These are phyloP conservation scores for Lamellibrachia satsuma DNA, from an alignment of 2,888 invertebrate species.

Conservation along the genomic window DNA sequence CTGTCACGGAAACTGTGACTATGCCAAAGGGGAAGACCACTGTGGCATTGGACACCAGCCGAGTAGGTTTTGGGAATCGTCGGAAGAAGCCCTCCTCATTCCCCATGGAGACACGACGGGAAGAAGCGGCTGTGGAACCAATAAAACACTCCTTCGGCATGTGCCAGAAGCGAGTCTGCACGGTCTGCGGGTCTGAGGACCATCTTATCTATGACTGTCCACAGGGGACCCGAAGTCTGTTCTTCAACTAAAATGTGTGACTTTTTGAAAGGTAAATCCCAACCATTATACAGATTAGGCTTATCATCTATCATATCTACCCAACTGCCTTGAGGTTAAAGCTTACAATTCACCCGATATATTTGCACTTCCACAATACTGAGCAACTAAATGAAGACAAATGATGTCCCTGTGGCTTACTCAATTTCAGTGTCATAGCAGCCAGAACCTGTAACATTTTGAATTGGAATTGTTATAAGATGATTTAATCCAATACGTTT, in stretches of 20 bases:
- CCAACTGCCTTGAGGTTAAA: too few species aligned
- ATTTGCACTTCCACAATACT: too few species aligned
- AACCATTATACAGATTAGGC: too few species aligned
- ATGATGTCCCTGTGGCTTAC: too few species aligned
- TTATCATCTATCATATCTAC: too few species aligned
- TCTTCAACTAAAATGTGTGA: not conserved
- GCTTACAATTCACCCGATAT: too few species aligned
- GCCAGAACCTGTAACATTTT: too few species aligned
- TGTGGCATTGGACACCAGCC: not conserved
- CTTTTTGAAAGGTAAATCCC: not conserved
- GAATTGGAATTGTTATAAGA: too few species aligned
- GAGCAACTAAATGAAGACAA: too few species aligned
- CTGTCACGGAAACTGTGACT: not conserved
- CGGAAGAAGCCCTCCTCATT: not conserved
- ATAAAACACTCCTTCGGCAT: constrained; percentile 10
- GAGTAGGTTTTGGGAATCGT: not conserved
- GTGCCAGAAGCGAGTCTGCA: not conserved
- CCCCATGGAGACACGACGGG: not conserved
- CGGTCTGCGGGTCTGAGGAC: not conserved
- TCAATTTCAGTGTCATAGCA: too few species aligned
- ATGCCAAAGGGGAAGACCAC: not conserved
- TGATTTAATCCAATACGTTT: too few species aligned
- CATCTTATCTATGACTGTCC: not conserved
- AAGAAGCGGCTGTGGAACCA: not conserved
- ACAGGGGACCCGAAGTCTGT: not conserved